phyloP scores from a whole-genome alignment of 2,888 invertebrate species.

The Leptura quadrifasciata region DNA sequence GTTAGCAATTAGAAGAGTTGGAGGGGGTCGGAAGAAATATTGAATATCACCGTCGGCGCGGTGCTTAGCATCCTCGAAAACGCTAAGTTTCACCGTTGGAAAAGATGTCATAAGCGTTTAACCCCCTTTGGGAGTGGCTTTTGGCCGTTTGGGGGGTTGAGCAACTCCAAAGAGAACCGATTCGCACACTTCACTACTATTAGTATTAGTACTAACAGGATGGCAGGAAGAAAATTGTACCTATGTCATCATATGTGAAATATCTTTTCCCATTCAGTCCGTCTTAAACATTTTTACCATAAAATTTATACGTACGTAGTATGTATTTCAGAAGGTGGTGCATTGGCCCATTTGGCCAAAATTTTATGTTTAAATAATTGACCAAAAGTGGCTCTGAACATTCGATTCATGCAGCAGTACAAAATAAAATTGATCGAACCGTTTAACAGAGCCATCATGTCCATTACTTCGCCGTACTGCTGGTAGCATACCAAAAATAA shows the following conservation, averaged over 20 bases:
- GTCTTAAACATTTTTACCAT: slow-evolving; percentile 6
- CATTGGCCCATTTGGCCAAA: slow-evolving; percentile 77
- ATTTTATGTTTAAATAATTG: slow-evolving; percentile 82
- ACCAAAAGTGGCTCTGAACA: slow-evolving; percentile 89
- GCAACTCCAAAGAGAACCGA: too few species aligned
- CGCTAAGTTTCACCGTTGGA: too few species aligned
- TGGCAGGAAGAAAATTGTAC: too few species aligned
- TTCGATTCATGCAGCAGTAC: slow-evolving; percentile 95
- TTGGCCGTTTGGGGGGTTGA: too few species aligned
- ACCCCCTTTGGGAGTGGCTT: too few species aligned
- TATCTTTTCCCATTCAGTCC: neutral
- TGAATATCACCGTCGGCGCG: too few species aligned
- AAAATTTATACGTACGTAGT: slow-evolving; percentile 78
- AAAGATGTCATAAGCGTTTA: too few species aligned
- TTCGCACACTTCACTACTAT: too few species aligned
- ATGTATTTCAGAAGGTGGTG: slow-evolving; percentile 79
- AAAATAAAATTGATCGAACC: slow-evolving; percentile 95
- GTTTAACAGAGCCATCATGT: slow-evolving; percentile 91
- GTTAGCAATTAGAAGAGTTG: too few species aligned
- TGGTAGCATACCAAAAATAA: slow-evolving; percentile 89
- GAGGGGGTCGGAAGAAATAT: too few species aligned
- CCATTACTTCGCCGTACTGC: slow-evolving; percentile 90
- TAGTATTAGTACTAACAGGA: too few species aligned
- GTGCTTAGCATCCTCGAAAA: too few species aligned
- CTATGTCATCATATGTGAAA: neutral